These are phyloP conservation scores for Coelopa frigida DNA, from an alignment of 1,140 invertebrate genomes.

Conservation along the genomic window DNA sequence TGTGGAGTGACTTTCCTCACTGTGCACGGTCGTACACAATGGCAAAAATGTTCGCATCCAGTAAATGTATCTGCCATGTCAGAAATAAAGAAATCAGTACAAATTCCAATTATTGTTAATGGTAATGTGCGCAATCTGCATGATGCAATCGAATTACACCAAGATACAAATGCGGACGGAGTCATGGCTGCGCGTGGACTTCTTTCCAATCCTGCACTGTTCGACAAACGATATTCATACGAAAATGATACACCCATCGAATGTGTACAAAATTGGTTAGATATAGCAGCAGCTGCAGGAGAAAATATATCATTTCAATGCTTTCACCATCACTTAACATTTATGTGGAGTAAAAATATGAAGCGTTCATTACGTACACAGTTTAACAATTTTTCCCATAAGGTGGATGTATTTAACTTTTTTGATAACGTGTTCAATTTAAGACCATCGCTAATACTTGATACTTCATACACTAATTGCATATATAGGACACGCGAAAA, in stretches of 20 bases:
- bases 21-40: conserved; percentile 81
- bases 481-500: too few species aligned
- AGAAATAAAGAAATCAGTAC: conserved; percentile 61
- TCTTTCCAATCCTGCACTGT: conserved; percentile 85
- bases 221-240: conserved; percentile 60
- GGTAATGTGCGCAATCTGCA: conserved; percentile 72
- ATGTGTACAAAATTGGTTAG: conserved; percentile 82
- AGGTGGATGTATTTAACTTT: conserved; percentile 63
- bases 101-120: conserved; percentile 84
- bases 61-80: conserved; percentile 62
- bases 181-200: conserved; percentile 85
- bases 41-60: conserved; percentile 71
- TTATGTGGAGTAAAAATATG: conserved; percentile 82
- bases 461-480: conserved; percentile 24
- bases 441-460: conserved; percentile 4
- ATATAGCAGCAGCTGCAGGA: conserved; percentile 53
- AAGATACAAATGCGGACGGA: conserved; percentile 67
- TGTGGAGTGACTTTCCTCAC: conserved; percentile 82
- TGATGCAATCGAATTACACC: conserved; percentile 60
- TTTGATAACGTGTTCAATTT: conserved; percentile 44
- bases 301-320: conserved; percentile 62
- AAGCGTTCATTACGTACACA: conserved; percentile 59
- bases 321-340: conserved; percentile 90
- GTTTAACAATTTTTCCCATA: conserved; percentile 71
- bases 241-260: conserved; percentile 57